Base-by-base conservation (phyloP, 2,888 invertebrate genomes). In the Blomia tropicalis region DNA sequence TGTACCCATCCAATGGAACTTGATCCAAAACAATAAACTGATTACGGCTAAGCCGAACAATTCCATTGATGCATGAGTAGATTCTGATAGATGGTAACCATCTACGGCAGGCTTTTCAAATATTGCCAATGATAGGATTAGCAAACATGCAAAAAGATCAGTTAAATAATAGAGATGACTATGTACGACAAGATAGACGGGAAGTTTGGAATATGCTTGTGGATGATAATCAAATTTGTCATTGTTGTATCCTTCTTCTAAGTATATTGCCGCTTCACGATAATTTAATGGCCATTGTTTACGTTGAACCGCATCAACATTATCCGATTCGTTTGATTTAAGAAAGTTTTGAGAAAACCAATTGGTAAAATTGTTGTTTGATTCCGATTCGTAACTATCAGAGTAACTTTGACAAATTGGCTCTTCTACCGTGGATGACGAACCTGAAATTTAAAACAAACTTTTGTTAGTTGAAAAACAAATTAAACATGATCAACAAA, bases 221-320 rank as follows among this genome's bases (percentile, higher is more conserved):
- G 89, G 89, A 73, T 89, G 89, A 0, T 87, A 86, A 73, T 85
- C 85, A 72, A 88, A 89, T 74, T 89, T 88, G 73, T 88, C 89
- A 75, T 89, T 90, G 73, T 89, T 88, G 72, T 82, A 80, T 32
- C 89, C 89, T 79, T 89, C 89, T 84, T 87, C 85, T 69, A 89
- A 77, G 75, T 84, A 89, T 70, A 89, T 89, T 58, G 88, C 85
- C 19, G 88, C 87, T 71, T 88, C 87, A 70, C 87, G 86, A 72
- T 87, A 88, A 74, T 88, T 88, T 82, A 87, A 84, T 74, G 86
- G 83, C 87, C 87, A 88, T n/a, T 14, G 11, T 31, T 17, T 22
- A 19, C 19, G 25, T 5, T 47, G 17, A 2, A 47, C n/a, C n/a
- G 2, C n/a, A 41, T 41, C n/a, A 4, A n/a, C 41, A 5, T 14